A percentile compares a stretch with the other conserved stretches of the same genome.
Evolutionary conservation across 37 sponge, comb jelly and placozoan genomes (phyloP).

Genomic region (Amphimedon queenslandica): DNA sequence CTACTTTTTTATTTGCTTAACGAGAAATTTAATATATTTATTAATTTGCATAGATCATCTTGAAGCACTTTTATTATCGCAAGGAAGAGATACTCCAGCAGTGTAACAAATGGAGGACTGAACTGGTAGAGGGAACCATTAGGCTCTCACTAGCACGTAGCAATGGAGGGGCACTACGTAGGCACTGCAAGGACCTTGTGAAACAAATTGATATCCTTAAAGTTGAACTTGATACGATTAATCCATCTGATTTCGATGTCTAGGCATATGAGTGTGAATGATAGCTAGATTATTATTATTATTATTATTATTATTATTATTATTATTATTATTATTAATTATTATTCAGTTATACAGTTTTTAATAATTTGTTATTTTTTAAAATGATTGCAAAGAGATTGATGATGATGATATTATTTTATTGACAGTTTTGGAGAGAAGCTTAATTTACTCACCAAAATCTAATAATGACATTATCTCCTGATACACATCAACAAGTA

Average conservation of each 20-base stretch:
- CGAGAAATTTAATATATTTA: too few species aligned
- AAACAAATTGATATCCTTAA: constrained; percentile 32
- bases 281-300: too few species aligned
- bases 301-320: too few species aligned
- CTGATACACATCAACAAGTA: not conserved
- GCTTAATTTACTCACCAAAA: too few species aligned
- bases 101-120: constrained; percentile 44
- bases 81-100: constrained; percentile 27
- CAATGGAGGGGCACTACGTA: constrained; percentile 5
- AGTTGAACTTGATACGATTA: constrained; percentile 38
- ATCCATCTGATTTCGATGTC: constrained; percentile 16
- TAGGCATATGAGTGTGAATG: too few species aligned
- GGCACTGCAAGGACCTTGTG: constrained; percentile 19
- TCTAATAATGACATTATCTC: not conserved
- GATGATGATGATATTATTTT: too few species aligned
- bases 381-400: too few species aligned
- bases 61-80: constrained; percentile 76
- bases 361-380: too few species aligned
- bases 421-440: too few species aligned
- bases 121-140: constrained; percentile 20
- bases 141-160: constrained; percentile 13
- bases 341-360: too few species aligned
- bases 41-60: constrained; percentile 44
- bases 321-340: too few species aligned
- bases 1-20: too few species aligned